Percentiles rank a stretch among this genome's conserved stretches.
phyloP scores from a whole-genome alignment of 2,797 vertebrate genomes.

The Megaceryle alcyon region DNA sequence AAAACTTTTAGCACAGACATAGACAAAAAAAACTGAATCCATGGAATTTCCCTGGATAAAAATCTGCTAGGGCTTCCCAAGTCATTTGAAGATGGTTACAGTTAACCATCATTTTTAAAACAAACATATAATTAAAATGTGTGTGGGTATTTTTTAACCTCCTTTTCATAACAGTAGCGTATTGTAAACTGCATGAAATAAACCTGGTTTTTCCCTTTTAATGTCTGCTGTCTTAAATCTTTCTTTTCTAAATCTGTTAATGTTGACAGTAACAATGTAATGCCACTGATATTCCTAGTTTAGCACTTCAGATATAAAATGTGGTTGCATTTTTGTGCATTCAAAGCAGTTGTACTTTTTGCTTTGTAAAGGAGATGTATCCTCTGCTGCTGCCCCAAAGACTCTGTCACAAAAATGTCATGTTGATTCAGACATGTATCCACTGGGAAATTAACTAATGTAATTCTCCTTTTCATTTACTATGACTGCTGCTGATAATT shows the following conservation, averaged over 20 bases:
- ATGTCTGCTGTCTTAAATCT: constrained; percentile 24
- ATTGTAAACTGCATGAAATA: constrained; percentile 56
- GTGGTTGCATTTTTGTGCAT: neutral
- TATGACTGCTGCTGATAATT: neutral
- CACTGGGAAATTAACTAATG: neutral
- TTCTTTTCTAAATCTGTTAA: neutral
- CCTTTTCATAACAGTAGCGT: constrained; percentile 50
- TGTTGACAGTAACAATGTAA: neutral
- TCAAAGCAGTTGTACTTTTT: neutral
- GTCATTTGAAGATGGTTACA: constrained; percentile 35
- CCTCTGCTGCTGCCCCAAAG: neutral
- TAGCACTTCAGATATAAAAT: neutral
- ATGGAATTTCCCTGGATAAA: neutral
- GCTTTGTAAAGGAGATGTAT: neutral
- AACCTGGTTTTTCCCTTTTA: constrained; percentile 57
- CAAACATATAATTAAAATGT: constrained; percentile 22
- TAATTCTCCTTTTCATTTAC: neutral
- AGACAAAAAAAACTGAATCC: constrained; percentile 17
- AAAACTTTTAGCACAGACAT: constrained; percentile 23
- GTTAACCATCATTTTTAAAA: constrained; percentile 45
- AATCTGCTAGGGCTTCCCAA: constrained; percentile 18
- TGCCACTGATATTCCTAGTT: neutral
- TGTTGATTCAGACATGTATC: neutral
- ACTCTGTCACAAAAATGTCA: neutral
- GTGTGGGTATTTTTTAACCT: constrained; percentile 65